Evolutionary conservation across 1,140 invertebrate genomes (phyloP), one percentile per base, ranked within the genome.

Genomic region (Nymphalis io): DNA sequence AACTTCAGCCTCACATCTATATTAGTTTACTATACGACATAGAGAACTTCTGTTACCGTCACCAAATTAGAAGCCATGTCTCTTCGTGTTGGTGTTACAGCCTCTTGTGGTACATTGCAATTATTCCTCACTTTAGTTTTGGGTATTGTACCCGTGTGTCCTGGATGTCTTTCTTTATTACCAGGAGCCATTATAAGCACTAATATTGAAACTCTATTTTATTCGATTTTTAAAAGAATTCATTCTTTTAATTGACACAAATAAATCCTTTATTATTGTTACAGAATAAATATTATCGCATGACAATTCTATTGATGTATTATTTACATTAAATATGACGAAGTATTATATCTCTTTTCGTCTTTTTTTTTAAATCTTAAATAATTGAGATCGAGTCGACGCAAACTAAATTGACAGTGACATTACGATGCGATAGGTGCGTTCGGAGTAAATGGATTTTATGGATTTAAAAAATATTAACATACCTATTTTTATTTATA

Each of bases 91-190:
- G 92, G 92, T 63, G 92, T 92, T 68, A 92, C 92, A 75, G 89
- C 90, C 78, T 92, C 92, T 76, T 92, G 92, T 18, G 92, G 92
- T 27, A 92, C 90, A 90, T 92, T 92, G 71, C 88, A 90, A 80
- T 91, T 91, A 63, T 90, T 91, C 65, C 90, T 82, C 18, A 83
- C 88, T 85, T 92, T 92, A 51, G 90, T 91, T 75, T 92, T 92
- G 33, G 91, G 91, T 73, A 92, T 92, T 40, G 91, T 91, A 68
- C 91, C 91, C 73, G 91, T 92, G 68, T 90, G 88, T 78, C 84
- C 78, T 81, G 89, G 81, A 76, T 90, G 87, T 42, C 89, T 78
- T 67, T 90, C 89, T 76, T 91, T 91, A 78, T 90, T 91, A 72
- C 85, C 86, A 82, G 89, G 89, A 82, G 89, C 88, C 89, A 91